Evolutionary conservation across 92 coral and sea anemone species (phyloP), one percentile per base, ranked within the genome.

Genomic region (Nematostella vectensis): DNA sequence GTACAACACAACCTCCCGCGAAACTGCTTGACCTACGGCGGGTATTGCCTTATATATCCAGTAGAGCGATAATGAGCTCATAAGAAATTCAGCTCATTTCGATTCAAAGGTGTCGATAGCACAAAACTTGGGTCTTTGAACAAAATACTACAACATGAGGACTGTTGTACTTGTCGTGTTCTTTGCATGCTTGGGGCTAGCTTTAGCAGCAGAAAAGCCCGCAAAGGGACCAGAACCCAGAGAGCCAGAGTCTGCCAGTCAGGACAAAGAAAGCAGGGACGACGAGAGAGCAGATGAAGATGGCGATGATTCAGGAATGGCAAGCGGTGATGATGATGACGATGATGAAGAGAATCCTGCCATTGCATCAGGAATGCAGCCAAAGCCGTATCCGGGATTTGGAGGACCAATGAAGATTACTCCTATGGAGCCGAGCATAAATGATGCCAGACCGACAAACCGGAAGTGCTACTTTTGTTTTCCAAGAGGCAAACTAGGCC

Each of bases 391-490:
- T 27, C 31, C 24, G 58, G 61, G 57, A 12, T 58, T 78, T 24
- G 48, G 59, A 26, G 76, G 76, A 11, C 87, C 87, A 18, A 52
- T 79, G 11, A 79, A 50, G 9, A 68, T 79, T 12, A 57, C 72
- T 27, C 76, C 87, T 4, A 0, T 73, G 61, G 81, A 79, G 67
- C 85, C 79, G 0, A 13, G 25, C 1, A 55, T 79, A 24, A 79
- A 79, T 66, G 45, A 59, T 11, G 51, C 65, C 57, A 79, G 52
- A 37, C 77, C 77, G 30, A 40, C 45, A 54, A 64, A 62, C 15
- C 54, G 81, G 29, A 47, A 71, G 23, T 79, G 87, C 30, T 47
- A 66, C 67, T 72, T 70, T 33, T 71, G 76, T 22, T 79, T 72
- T 12, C 87, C 81, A 16, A 59, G 71, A 28, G 87, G 80, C 17